A percentile compares a stretch with the other conserved stretches of the same genome.
Conservation (phyloP, 92 coral and sea anemone genomes). For the Bergia puertoricense region DNA sequence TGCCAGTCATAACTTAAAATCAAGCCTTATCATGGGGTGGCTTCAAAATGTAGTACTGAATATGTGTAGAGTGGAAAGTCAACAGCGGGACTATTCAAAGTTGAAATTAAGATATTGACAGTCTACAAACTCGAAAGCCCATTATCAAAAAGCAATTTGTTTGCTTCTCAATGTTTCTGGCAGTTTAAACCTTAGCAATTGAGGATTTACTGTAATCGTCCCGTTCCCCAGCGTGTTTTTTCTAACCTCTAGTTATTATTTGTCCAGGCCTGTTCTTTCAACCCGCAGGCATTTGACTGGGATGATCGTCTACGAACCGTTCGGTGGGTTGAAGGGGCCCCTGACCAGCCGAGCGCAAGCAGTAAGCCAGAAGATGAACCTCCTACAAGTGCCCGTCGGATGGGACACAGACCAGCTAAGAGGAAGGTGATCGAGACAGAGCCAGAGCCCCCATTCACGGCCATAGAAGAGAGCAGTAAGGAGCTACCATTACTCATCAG, state of each 20-base stretch:
- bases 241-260: not conserved
- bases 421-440: constrained; percentile 92
- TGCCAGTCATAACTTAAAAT: too few species aligned
- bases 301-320: constrained; percentile 99
- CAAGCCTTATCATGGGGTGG: too few species aligned
- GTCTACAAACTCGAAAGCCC: too few species aligned
- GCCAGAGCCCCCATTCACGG: constrained; percentile 87
- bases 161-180: too few species aligned
- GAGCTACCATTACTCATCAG: constrained; percentile 80
- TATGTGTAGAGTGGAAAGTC: too few species aligned
- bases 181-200: not conserved
- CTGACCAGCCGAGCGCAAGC: constrained; percentile 49
- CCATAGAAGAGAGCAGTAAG: constrained; percentile 83
- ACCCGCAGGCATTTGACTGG: constrained; percentile 93
- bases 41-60: too few species aligned
- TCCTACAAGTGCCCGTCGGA: constrained; percentile 59
- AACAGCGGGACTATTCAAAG: too few species aligned
- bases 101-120: too few species aligned
- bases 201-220: not conserved
- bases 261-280: constrained; percentile 33
- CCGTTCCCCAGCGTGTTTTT: not conserved
- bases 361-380: constrained; percentile 65
- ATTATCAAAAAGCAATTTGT: too few species aligned
- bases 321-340: constrained; percentile 82
- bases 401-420: constrained; percentile 75